Percentiles rank a stretch among this genome's conserved stretches.
Conservation (phyloP, 2,888 invertebrate species). For the Campaea margaritaria region DNA sequence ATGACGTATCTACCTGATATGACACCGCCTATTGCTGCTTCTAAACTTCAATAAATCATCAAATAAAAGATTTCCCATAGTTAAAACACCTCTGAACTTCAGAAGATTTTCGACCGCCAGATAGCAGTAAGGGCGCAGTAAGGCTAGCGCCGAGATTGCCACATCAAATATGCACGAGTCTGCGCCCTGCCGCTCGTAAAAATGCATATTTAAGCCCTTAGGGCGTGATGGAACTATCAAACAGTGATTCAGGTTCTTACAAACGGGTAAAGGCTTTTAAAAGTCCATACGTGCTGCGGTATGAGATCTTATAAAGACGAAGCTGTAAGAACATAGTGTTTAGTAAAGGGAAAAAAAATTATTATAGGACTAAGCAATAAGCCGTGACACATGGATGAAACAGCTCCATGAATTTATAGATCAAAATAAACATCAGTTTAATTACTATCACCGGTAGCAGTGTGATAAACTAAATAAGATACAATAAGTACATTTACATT, state of each 20-base stretch:
- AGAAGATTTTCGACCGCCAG: constrained; percentile 28
- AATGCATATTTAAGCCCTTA: constrained; percentile 76
- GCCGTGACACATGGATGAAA: no score
- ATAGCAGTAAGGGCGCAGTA: constrained; percentile 47
- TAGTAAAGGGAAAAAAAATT: no score
- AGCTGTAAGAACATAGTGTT: no score
- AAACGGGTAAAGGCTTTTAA: neutral
- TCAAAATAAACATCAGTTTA: no score
- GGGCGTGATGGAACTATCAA: constrained; percentile 3
- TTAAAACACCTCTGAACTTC: constrained; percentile 10
- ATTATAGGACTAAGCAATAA: no score
- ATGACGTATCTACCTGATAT: no score
- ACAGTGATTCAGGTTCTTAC: constrained; percentile 23
- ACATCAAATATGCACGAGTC: constrained; percentile 79
- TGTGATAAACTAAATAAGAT: no score
- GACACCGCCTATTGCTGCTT: no score
- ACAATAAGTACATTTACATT: no score
- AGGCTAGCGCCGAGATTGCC: constrained; percentile 72
- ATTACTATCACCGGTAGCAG: no score
- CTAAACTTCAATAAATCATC: neutral
- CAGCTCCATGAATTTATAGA: no score
- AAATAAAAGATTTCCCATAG: constrained; percentile 1
- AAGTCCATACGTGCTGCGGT: neutral
- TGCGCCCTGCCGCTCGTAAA: constrained; percentile 76
- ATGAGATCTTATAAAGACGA: neutral